Base-by-base conservation (phyloP, 1,140 invertebrate genomes). In the Caenorhabditis brenneri region DNA sequence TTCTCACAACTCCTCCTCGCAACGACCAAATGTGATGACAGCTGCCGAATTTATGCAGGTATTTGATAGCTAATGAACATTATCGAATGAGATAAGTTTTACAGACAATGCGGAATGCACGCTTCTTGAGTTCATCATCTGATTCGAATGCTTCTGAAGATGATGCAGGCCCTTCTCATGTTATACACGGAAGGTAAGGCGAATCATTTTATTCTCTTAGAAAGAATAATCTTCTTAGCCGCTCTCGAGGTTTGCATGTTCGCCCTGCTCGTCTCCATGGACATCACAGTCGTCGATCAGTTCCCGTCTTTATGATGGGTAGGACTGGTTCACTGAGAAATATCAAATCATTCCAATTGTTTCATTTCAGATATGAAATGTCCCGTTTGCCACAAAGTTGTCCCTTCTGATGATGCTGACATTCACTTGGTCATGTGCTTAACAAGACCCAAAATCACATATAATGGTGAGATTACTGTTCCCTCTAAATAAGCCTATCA, bases 351-450 rank as follows among this genome's bases (percentile, higher is more conserved):
- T 78, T 39, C n/a, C 36, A n/a, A 16, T 12, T 9, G 4, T 22
- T 24, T 39, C 10, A 10, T 51, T 55, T 55, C 79, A 97, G 96
- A 96, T 92, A 94, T 97, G 91, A 96, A 97, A 93, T 99, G 97
- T 93, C 97, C 97, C 87, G 96, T 98, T 87, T 99, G 97, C 94
- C 96, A 95, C 92, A 98, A 98, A 93, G 95, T 96, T 92, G 95
- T 99, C 88, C 93, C 97, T 91, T 95, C 96, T 88, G 96, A 98
- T 92, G 97, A 99, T 92, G 96, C 97, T 90, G 97, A 99, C 93
- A 96, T 95, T 93, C 97, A 98, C 93, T 94, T 99, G 89, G 96
- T 98, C 88, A 97, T 98, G 95, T 99, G 97, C 93, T 94, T 99
- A 92, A 98, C 97, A 81, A 97, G 98, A 93, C 97, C 97, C 88